phyloP scores from a whole-genome alignment of 2,797 vertebrate species.

The Luscinia luscinia region DNA sequence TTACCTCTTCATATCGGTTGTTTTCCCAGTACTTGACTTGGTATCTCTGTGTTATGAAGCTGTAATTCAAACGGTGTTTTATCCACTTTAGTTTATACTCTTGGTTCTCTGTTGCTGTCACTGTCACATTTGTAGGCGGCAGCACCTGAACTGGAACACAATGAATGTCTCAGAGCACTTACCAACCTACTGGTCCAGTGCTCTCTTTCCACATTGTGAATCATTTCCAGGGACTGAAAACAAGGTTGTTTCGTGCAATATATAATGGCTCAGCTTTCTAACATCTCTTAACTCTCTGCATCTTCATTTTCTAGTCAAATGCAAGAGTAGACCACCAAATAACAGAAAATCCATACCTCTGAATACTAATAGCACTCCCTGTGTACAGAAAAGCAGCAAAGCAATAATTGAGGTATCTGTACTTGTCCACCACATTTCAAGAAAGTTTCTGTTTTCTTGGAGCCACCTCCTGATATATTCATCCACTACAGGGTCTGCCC shows the following conservation, averaged over 20 bases:
- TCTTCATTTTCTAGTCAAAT: not conserved
- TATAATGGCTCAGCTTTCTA: not conserved
- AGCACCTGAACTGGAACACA: constrained; percentile 53
- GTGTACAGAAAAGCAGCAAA: not conserved
- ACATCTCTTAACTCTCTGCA: not conserved
- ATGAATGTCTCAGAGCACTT: not conserved
- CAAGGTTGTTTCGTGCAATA: not conserved
- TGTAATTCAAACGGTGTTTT: not conserved
- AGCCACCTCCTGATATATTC: not conserved
- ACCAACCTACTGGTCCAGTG: not conserved
- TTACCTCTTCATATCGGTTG: not conserved
- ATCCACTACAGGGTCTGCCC: not conserved
- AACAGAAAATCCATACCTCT: not conserved
- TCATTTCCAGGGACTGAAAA: not conserved
- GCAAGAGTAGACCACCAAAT: not conserved
- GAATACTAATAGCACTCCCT: not conserved
- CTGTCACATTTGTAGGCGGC: constrained; percentile 28
- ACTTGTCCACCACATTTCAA: not conserved
- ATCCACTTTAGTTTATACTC: constrained; percentile 50
- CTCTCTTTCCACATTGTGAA: not conserved
- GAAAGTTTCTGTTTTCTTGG: not conserved
- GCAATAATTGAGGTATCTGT: not conserved
- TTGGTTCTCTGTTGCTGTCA: not conserved
- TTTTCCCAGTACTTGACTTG: constrained; percentile 45
- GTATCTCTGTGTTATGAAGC: constrained; percentile 7